Evolutionary conservation across 2,113 vertebrate species (phyloP).

Genomic region (Sprattus sprattus): DNA sequence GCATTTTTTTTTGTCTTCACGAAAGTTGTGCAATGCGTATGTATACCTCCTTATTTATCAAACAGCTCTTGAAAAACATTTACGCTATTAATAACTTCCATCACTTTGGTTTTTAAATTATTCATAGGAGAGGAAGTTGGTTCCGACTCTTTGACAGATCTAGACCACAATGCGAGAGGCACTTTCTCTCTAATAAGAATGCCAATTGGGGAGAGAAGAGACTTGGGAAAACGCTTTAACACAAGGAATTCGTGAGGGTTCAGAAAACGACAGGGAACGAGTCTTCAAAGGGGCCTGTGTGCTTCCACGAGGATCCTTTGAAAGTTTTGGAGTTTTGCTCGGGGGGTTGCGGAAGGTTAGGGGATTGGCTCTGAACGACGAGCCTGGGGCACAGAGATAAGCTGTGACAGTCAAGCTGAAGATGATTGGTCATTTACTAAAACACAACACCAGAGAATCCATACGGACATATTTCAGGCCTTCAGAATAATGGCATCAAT

Average conservation of each 20-base stretch:
- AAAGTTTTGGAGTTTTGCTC: background rate
- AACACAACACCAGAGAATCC: background rate
- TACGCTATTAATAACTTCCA: background rate
- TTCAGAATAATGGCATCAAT: slow-evolving; percentile 5
- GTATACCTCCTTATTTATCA: background rate
- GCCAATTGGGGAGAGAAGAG: background rate
- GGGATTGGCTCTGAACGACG: background rate
- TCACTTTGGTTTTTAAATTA: slow-evolving; percentile 1
- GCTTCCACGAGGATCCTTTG: background rate
- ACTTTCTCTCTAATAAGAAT: slow-evolving; percentile 6
- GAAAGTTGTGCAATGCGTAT: background rate
- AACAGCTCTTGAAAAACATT: slow-evolving; percentile 2
- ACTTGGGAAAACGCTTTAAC: background rate
- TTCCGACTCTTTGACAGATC: slow-evolving; percentile 5
- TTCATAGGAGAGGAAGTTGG: background rate
- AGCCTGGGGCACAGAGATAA: background rate
- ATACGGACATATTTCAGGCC: background rate
- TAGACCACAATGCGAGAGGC: slow-evolving; percentile 8
- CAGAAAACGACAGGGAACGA: background rate
- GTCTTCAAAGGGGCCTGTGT: background rate
- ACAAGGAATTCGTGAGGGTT: slow-evolving; percentile 4
- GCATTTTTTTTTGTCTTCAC: background rate
- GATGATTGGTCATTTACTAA: background rate
- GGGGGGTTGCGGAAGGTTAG: background rate
- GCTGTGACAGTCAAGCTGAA: background rate